Percentiles rank a stretch among this genome's conserved stretches.
These are phyloP conservation scores for Ooceraea biroi DNA, from an alignment of 1,140 invertebrate genomes.

Conservation along the genomic window DNA sequence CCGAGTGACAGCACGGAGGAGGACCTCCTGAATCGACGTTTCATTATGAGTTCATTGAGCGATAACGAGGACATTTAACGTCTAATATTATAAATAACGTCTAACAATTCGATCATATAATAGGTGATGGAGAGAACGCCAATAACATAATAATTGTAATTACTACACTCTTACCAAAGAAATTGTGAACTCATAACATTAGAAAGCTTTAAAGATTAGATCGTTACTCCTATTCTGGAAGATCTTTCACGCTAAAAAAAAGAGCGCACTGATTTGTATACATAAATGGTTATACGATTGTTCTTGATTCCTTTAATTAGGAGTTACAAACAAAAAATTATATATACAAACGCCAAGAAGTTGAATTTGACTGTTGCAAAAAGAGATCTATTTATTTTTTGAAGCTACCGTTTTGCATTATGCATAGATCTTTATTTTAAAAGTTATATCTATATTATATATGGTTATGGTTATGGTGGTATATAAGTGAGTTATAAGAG, in stretches of 20 bases:
- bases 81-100: conserved; percentile 61
- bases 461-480: conserved; percentile 61
- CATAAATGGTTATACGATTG: conserved; percentile 37
- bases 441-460: conserved; percentile 55
- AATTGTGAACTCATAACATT: conserved; percentile 44
- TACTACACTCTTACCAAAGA: conserved; percentile 26
- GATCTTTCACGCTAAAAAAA: conserved; percentile 15
- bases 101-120: neutral
- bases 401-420: conserved; percentile 60
- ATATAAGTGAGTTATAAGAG: conserved; percentile 35
- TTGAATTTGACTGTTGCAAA: conserved; percentile 72
- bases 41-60: conserved; percentile 78
- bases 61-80: conserved; percentile 82
- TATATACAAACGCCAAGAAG: conserved; percentile 53
- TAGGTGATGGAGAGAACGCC: neutral
- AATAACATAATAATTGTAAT: conserved; percentile 15
- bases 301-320: conserved; percentile 45
- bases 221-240: conserved; percentile 31
- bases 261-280: conserved; percentile 37
- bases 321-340: conserved; percentile 33
- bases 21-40: conserved; percentile 79
- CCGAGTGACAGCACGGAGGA: conserved; percentile 74
- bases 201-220: conserved; percentile 37
- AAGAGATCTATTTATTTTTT: conserved; percentile 75
- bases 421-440: conserved; percentile 60